Conservation (phyloP, 23 tunicate species). For the Botrylloides violaceus region DNA sequence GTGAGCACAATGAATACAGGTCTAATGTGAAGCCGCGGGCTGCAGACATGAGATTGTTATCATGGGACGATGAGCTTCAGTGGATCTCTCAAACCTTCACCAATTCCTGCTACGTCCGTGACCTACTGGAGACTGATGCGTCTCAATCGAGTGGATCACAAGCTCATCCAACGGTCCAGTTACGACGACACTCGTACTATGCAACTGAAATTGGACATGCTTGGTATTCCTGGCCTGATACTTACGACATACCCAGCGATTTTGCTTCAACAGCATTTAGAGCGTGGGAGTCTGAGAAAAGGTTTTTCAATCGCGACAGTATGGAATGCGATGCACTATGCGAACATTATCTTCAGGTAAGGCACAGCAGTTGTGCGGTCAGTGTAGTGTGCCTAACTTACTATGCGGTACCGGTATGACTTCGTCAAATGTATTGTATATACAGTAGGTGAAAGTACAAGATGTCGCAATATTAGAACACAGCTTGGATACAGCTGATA, state of each 20-base stretch:
- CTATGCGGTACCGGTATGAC: no score
- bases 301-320: constrained; percentile 23
- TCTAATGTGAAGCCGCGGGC: constrained; percentile 51
- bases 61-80: constrained; percentile 79
- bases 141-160: background rate
- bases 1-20: constrained; percentile 49
- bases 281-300: constrained; percentile 53
- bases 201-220: constrained; percentile 62
- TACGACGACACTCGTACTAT: constrained; percentile 31
- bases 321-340: constrained; percentile 52
- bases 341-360: constrained; percentile 78
- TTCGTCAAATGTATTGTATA: no score
- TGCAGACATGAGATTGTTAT: constrained; percentile 46
- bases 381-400: background rate
- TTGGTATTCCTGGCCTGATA: constrained; percentile 68
- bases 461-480: no score
- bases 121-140: constrained; percentile 14
- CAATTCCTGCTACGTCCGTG: constrained; percentile 36
- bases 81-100: constrained; percentile 58
- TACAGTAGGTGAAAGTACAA: no score
- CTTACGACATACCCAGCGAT: constrained; percentile 27
- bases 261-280: constrained; percentile 35
- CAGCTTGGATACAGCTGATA: no score
- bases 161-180: background rate
- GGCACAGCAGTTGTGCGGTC: background rate